phyloP scores from a whole-genome alignment of 2,797 vertebrate species.

The Coluber constrictor region DNA sequence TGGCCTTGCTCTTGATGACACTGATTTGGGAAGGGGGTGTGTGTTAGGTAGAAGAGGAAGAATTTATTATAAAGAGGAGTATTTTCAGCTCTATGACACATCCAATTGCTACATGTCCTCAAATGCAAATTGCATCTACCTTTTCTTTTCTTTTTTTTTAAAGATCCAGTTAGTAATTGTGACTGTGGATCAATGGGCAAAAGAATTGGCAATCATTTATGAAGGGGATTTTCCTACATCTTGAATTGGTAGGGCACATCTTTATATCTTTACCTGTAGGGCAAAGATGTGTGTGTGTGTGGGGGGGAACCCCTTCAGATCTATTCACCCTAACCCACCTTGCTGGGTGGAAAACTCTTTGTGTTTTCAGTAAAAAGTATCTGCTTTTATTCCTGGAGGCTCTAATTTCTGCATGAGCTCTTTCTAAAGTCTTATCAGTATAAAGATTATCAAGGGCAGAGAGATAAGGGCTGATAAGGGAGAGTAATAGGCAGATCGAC shows the following conservation, averaged over 20 bases:
- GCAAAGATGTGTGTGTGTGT: too few species aligned
- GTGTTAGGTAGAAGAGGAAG: too few species aligned
- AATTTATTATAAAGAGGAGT: neutral
- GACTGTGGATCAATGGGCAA: neutral
- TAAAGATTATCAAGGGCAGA: neutral
- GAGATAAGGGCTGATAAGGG: too few species aligned
- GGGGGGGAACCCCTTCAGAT: fast-evolving
- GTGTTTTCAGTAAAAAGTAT: neutral
- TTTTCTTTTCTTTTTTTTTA: neutral
- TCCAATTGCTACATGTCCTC: neutral
- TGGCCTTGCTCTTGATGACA: neutral
- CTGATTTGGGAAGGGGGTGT: neutral
- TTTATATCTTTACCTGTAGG: too few species aligned
- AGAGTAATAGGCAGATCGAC: neutral
- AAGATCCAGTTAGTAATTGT: neutral
- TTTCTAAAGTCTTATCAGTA: neutral
- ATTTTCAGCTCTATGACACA: neutral
- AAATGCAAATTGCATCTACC: neutral
- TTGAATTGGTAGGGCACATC: neutral
- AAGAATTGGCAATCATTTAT: too few species aligned
- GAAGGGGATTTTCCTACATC: too few species aligned
- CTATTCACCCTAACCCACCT: neutral
- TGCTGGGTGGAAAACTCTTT: neutral
- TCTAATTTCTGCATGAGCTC: neutral
- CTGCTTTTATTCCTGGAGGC: neutral